phyloP scores from a whole-genome alignment of 2,888 invertebrate species.

The Gari tellinella region DNA sequence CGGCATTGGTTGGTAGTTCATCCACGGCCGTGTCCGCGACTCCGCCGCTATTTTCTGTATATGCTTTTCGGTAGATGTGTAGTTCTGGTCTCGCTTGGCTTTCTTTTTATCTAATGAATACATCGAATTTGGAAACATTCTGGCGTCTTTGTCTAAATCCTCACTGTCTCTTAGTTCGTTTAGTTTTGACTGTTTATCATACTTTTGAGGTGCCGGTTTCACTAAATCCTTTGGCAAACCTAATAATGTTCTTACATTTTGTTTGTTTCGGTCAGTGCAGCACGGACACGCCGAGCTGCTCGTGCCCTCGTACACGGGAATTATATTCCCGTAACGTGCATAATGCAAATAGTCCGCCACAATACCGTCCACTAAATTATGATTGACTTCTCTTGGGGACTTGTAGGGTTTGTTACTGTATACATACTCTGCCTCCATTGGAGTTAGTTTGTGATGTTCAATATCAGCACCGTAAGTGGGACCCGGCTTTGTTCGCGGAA shows the following conservation, averaged over 20 bases:
- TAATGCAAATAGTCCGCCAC: slow-evolving; percentile 74
- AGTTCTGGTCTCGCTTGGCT: slow-evolving; percentile 23
- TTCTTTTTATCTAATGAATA: slow-evolving; percentile 31
- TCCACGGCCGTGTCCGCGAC: slow-evolving; percentile 59
- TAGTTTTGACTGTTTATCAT: slow-evolving; percentile 44
- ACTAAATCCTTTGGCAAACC: slow-evolving; percentile 55
- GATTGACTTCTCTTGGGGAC: slow-evolving; percentile 53
- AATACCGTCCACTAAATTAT: slow-evolving; percentile 69
- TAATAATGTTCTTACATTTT: slow-evolving; percentile 65
- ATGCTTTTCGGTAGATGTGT: slow-evolving; percentile 27
- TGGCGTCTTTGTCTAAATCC: slow-evolving; percentile 13
- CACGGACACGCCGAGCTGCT: slow-evolving; percentile 66
- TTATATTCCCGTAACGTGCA: slow-evolving; percentile 66
- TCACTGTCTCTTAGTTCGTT: slow-evolving; percentile 20
- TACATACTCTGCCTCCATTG: too few relatives aligned
- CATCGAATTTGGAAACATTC: slow-evolving; percentile 51
- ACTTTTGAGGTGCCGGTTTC: slow-evolving; percentile 40
- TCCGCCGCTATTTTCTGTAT: slow-evolving; percentile 26
- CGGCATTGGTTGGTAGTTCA: slow-evolving; percentile 69
- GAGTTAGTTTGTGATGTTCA: too few relatives aligned
- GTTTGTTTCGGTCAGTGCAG: slow-evolving; percentile 71
- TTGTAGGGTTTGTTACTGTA: neutral
- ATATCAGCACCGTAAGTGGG: too few relatives aligned
- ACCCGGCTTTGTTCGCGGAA: neutral
- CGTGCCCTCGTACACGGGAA: slow-evolving; percentile 68